phyloP scores from a whole-genome alignment of 2,888 invertebrate genomes.

The Rhaphigaster nebulosa region DNA sequence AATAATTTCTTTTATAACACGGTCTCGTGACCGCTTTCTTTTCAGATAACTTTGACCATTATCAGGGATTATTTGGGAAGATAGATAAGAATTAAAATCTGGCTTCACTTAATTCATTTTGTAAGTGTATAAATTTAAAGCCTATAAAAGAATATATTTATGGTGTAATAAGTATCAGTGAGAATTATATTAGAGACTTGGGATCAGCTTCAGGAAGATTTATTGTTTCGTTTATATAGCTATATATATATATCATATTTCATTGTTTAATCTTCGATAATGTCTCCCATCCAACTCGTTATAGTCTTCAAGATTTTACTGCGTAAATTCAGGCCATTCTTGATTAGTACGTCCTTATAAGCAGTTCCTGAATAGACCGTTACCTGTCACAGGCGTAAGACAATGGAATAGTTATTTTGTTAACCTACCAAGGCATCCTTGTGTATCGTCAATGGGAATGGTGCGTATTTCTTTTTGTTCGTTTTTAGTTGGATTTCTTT shows the following conservation, averaged over 20 bases:
- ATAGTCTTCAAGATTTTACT: neutral
- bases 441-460: neutral
- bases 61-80: neutral
- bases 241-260: neutral
- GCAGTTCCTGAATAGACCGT: conserved; percentile 19
- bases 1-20: neutral
- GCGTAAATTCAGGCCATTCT: conserved; percentile 19
- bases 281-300: neutral
- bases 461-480: neutral
- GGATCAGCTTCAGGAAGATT: neutral
- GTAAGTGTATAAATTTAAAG: no score
- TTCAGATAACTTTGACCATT: neutral
- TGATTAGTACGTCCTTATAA: conserved; percentile 31
- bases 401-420: conserved; percentile 29
- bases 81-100: no score
- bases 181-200: neutral
- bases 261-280: neutral
- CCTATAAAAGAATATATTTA: no score
- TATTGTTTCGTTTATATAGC: neutral
- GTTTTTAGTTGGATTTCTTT: neutral
- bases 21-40: neutral
- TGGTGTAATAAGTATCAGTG: neutral
- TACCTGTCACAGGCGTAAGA: conserved; percentile 4
- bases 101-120: no score
- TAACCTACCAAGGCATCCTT: conserved; percentile 25